Conservation (phyloP, 2,888 invertebrate genomes). For the Drosophila siamana region DNA sequence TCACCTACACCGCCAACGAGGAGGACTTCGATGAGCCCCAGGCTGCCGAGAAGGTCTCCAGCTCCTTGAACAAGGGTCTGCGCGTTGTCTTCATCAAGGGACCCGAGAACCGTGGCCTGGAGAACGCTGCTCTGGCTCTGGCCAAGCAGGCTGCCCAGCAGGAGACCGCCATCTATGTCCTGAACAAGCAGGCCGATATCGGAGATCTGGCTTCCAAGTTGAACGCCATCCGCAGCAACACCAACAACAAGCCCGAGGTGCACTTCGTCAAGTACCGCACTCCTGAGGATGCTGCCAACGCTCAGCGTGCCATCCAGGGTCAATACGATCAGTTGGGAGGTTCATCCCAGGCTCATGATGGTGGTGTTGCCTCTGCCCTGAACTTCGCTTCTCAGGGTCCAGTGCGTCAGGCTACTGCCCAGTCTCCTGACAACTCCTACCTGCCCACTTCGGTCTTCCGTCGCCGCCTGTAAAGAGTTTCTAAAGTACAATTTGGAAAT, state of each 20-base stretch:
- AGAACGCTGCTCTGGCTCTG: constrained; percentile 74
- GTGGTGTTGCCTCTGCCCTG: constrained; percentile 73
- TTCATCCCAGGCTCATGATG: constrained; percentile 54
- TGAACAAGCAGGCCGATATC: constrained; percentile 75
- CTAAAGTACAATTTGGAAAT: constrained; percentile 9
- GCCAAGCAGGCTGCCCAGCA: constrained; percentile 79
- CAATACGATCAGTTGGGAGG: constrained; percentile 75
- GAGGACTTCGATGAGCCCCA: constrained; percentile 68
- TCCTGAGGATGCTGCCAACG: constrained; percentile 75
- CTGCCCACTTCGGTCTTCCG: constrained; percentile 79
- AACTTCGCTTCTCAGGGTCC: constrained; percentile 76
- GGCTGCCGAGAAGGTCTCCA: constrained; percentile 56
- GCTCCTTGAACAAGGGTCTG: constrained; percentile 71
- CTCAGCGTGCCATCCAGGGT: constrained; percentile 71
- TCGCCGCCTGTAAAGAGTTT: constrained; percentile 63
- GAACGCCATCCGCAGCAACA: constrained; percentile 67
- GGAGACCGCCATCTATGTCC: constrained; percentile 76
- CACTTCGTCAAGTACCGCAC: constrained; percentile 81
- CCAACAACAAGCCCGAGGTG: constrained; percentile 77
- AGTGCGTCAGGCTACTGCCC: constrained; percentile 53
- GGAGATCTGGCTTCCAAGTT: constrained; percentile 72
- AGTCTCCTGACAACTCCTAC: constrained; percentile 67
- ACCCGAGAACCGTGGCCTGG: constrained; percentile 77
- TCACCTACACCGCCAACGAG: constrained; percentile 73
- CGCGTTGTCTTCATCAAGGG: constrained; percentile 79